A percentile compares a stretch with the other conserved stretches of the same genome.
These are phyloP conservation scores for Polyommatus iphigenia DNA, from an alignment of 2,888 invertebrate species.

Conservation along the genomic window DNA sequence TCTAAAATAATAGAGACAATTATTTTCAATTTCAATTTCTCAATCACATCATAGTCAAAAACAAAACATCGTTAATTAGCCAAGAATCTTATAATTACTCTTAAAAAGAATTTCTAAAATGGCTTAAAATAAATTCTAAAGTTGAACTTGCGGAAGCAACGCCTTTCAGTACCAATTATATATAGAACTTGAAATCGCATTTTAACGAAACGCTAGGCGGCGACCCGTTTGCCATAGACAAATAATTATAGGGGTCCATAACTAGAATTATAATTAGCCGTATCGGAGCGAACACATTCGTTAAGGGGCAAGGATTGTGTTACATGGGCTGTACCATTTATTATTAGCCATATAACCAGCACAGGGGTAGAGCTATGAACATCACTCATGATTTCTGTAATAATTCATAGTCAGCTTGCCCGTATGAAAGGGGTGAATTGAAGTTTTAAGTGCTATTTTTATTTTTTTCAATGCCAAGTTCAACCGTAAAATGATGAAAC, in stretches of 20 bases:
- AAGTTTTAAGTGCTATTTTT: conserved; percentile 10
- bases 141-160: background rate
- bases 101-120: too few relatives aligned
- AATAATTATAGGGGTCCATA: conserved; percentile 33
- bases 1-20: too few relatives aligned
- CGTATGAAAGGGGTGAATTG: conserved; percentile 8
- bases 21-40: too few relatives aligned
- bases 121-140: background rate
- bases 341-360: conserved; percentile 16
- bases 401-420: conserved; percentile 13
- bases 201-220: background rate
- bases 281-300: conserved; percentile 41
- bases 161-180: background rate
- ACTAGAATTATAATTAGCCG: conserved; percentile 42
- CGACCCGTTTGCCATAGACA: background rate
- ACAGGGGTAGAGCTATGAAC: conserved; percentile 5
- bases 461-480: background rate
- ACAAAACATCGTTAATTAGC: too few relatives aligned
- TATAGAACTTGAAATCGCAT: background rate
- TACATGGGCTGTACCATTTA: conserved; percentile 58
- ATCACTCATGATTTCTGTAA: conserved; percentile 19
- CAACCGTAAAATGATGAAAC: background rate
- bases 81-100: too few relatives aligned
- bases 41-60: too few relatives aligned
- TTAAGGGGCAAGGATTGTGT: conserved; percentile 66